Evolutionary conservation across 2,888 invertebrate genomes (phyloP), one percentile per base, ranked within the genome.

Genomic region (Ornithoptera alexandrae): DNA sequence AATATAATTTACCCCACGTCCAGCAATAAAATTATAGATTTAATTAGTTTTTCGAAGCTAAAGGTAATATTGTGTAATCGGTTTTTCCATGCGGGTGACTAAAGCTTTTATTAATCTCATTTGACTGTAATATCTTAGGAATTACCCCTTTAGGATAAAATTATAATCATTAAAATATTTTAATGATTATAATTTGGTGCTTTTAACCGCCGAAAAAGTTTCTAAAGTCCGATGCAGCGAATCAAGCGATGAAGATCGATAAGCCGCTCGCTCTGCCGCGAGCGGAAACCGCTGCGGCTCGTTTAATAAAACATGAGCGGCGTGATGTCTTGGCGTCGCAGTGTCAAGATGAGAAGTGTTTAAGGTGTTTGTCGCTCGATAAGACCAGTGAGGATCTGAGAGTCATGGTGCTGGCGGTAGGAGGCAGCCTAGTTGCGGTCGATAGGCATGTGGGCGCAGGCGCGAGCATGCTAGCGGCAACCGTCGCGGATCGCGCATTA

Each of bases 361-460:
- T 81, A 80, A 77, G 76, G 77, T 79, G 79, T 81, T 85, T 86
- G 82, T 83, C 84, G 84, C 81, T 84, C 83, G 82, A 84, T 85
- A 87, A 83, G 84, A 80, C 82, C 76, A 77, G 80, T 80, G 82
- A 83, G 82, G 84, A 83, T 85, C 81, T 84, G 83, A 84, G 79
- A 79, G 78, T 79, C 78, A 82, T 76, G 76, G 79, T 78, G 75
- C 79, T 76, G 76, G 82, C 82, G 83, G 83, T 81, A 84, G 81
- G 80, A 69, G 70, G 80, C 81, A 78, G 78, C 81, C 75, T 81
- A 84, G 82, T 72, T 76, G 79, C 88, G 89, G 89, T 89, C 90
- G 89, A 89, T 89, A 86, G 82, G 72, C 76, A 71, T 56, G 53
- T 68, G 78, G 75, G 88, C 89, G 89, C 89, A 86, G 76, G 89